Conservation (phyloP, 2,797 vertebrate species). For the Tarsius wallacei region DNA sequence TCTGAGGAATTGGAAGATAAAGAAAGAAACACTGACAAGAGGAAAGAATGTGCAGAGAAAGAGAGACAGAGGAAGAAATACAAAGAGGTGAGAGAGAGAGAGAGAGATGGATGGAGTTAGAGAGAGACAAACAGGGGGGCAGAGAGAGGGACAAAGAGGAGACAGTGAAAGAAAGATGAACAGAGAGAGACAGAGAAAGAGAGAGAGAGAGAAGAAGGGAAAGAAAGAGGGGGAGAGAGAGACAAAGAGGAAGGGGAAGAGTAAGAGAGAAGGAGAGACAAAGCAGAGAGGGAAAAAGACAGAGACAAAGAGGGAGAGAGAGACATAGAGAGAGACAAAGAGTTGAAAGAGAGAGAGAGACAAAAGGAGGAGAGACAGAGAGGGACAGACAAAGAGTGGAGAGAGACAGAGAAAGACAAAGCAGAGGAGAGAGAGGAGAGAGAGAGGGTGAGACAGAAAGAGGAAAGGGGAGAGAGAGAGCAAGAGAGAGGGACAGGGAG, state of each 20-base stretch:
- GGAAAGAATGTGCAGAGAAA: neutral
- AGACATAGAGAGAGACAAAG: no score
- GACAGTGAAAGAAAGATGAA: neutral
- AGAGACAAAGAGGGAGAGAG: neutral
- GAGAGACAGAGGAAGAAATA: no score
- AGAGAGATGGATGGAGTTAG: no score
- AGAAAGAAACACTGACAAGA: neutral
- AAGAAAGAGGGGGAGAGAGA: neutral
- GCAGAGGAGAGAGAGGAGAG: no score
- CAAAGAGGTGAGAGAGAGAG: neutral
- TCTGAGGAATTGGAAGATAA: neutral
- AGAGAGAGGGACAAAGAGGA: neutral
- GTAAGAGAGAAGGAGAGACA: neutral
- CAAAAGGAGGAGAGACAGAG: no score
- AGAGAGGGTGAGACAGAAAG: neutral
- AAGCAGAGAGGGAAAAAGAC: no score
- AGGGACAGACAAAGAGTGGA: neutral
- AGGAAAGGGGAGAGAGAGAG: no score
- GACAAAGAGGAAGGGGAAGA: neutral
- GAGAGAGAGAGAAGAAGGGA: no score
- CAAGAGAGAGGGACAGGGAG: neutral
- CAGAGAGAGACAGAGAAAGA: neutral
- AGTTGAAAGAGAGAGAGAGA: no score
- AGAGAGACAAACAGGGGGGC: no score
- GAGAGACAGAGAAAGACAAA: neutral